Percentiles rank a stretch among this genome's conserved stretches.
phyloP scores from a whole-genome alignment of 2,113 vertebrate genomes.

The Anhinga rufa region DNA sequence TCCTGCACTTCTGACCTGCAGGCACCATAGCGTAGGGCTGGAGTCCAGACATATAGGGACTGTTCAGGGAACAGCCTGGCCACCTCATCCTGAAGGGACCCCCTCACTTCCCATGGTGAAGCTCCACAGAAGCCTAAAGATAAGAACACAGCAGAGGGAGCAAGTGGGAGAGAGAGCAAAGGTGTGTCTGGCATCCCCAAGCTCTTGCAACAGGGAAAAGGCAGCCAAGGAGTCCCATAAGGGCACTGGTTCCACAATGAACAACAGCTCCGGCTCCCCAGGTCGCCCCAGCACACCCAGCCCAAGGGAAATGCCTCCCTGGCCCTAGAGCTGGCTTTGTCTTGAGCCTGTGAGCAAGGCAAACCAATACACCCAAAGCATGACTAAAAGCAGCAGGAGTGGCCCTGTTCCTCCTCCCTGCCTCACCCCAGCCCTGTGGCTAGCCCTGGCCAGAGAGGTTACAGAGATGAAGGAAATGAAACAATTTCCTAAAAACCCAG shows the following conservation, averaged over 20 bases:
- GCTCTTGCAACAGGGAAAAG: neutral
- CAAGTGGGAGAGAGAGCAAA: neutral
- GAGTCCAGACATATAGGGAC: accelerated
- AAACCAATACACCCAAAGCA: neutral
- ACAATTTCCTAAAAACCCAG: neutral
- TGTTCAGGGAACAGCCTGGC: neutral
- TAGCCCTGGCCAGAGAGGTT: neutral
- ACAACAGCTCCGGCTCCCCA: neutral
- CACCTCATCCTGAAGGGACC: neutral
- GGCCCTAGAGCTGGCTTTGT: neutral
- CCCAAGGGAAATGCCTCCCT: neutral
- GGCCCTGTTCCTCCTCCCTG: neutral
- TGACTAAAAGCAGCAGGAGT: neutral
- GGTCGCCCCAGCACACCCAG: neutral
- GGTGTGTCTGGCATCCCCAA: neutral
- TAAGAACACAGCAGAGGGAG: neutral
- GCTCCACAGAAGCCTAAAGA: neutral
- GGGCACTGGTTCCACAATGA: neutral
- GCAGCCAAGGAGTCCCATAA: neutral
- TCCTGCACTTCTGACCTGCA: neutral
- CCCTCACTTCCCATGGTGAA: neutral
- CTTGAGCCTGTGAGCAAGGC: neutral
- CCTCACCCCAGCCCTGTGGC: neutral
- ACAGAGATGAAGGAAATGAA: neutral
- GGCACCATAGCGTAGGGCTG: accelerated